Base-by-base conservation (phyloP, 2,113 vertebrate genomes). In the Bubo bubo region DNA sequence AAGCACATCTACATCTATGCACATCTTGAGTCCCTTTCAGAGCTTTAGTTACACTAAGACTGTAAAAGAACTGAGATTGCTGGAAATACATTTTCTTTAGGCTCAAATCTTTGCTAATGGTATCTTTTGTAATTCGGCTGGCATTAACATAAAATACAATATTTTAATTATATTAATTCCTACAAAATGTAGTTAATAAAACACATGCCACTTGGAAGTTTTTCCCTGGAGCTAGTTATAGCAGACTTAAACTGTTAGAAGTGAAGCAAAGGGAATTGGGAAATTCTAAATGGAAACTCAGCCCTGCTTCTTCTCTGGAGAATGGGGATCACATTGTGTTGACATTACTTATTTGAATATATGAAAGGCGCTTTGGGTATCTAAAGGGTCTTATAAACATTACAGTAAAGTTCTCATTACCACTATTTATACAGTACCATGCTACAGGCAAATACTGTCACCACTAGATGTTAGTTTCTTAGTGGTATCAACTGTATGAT, bases 121-220 rank as follows among this genome's bases (percentile, higher is more conserved):
- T 75, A 56, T 76, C 67, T 86, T 97, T 96, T 94, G 76, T 87
- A 96, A 97, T 94, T 95, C 79, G 95, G 52, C 45, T 95, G 74
- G 22, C 76, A 95, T 93, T 96, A 96, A 90, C 80, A 95, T 80
- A 81, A 96, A 98, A 96, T 71, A 10, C 12, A 70, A 56, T 84
- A 88, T 96, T 97, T 97, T 95, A 82, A 68, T 94, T 62, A 95
- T 91, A 94, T 95, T 93, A 95, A 96, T 86, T 97, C 45, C 60
- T 95, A 93, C 76, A 91, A 97, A 97, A 97, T 94, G 53, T 94
- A 70, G 63, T 95, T 88, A 95, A 87, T 95, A 91, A 97, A 98
- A 95, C 88, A 97, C 86, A 88, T 66, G 52, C 39, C 52, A 75
- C 85, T 96, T 97, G 92, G 58, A 94, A 96, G 45, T 53, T 96